These are phyloP conservation scores for Tipula lateralis DNA, from an alignment of 2,888 invertebrate species.

Conservation along the genomic window DNA sequence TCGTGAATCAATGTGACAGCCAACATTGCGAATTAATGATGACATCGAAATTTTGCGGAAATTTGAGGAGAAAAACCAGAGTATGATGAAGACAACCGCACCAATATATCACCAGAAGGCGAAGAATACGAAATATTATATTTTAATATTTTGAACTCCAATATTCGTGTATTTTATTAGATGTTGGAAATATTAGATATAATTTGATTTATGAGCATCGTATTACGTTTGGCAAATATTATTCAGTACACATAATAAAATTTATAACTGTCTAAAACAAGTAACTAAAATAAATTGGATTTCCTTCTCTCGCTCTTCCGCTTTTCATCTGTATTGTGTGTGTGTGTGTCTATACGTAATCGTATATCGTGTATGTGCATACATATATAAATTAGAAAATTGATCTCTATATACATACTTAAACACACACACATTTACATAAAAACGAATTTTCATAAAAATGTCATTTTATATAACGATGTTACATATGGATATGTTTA, in stretches of 20 bases:
- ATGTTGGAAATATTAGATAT: not conserved
- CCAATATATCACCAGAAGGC: not conserved
- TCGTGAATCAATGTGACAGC: not conserved
- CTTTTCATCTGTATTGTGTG: not conserved
- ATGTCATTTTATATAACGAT: not conserved
- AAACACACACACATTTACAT: no score
- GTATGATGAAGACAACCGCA: not conserved
- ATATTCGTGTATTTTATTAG: not conserved
- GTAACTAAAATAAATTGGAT: constrained; percentile 19
- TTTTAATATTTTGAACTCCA: not conserved
- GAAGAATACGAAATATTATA: not conserved
- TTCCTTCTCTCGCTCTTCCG: not conserved
- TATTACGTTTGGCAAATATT: constrained; percentile 24
- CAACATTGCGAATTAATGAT: not conserved
- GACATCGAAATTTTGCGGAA: not conserved
- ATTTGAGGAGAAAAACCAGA: not conserved
- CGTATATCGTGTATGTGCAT: no score
- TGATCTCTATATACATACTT: not conserved
- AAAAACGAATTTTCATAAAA: not conserved
- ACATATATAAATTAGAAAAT: no score
- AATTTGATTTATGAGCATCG: constrained; percentile 11
- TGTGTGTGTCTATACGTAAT: not conserved
- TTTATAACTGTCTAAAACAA: constrained; percentile 1
- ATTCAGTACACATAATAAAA: constrained; percentile 24
- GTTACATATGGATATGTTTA: not conserved